These are phyloP conservation scores for Anguilla rostrata DNA, from an alignment of 2,113 vertebrate genomes.

Conservation along the genomic window DNA sequence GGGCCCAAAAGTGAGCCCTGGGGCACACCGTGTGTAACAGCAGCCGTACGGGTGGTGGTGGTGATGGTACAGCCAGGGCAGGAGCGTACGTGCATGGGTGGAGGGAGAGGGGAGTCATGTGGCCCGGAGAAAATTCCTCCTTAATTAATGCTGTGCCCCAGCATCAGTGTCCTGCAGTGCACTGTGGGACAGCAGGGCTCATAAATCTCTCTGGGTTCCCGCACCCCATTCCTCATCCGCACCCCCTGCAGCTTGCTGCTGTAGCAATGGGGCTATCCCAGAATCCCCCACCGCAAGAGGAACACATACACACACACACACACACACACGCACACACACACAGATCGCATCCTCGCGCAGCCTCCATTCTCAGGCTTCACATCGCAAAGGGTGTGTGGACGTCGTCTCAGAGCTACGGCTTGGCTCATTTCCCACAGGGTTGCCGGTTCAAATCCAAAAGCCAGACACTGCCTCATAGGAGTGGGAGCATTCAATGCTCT, in stretches of 20 bases:
- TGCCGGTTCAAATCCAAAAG: background rate
- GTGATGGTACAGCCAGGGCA: background rate
- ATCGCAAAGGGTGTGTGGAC: background rate
- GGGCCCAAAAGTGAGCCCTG: background rate
- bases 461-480: too few relatives aligned
- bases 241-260: background rate
- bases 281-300: background rate
- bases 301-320: background rate
- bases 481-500: background rate
- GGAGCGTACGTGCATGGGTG: conserved; percentile 21
- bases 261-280: background rate
- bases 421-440: background rate
- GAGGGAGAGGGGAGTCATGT: conserved; percentile 15
- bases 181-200: conserved; percentile 32
- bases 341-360: background rate
- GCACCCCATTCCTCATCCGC: background rate
- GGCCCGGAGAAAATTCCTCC: conserved; percentile 32
- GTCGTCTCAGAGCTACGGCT: background rate
- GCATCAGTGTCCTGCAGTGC: conserved; percentile 22
- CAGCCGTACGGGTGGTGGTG: background rate
- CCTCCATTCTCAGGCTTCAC: background rate
- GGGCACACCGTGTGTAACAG: background rate
- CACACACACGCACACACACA: background rate
- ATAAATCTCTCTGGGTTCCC: conserved; percentile 47
- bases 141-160: conserved; percentile 56